Evolutionary conservation across 2,888 invertebrate species (phyloP), one percentile per base, ranked within the genome.

Genomic region (Aporophyla lueneburgensis): DNA sequence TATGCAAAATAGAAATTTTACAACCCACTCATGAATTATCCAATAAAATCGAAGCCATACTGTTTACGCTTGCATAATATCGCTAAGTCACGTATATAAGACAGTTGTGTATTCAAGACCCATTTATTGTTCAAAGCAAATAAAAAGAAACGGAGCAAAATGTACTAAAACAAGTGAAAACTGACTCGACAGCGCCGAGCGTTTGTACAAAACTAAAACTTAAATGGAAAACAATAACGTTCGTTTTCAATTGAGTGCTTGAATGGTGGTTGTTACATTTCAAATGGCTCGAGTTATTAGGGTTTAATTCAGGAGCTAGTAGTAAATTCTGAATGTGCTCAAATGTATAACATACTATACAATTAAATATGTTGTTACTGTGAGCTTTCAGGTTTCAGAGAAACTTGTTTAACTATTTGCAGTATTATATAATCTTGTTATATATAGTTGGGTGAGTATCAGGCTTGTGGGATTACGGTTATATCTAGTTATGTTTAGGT

Each of bases 41-140:
- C 89, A 92, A 93, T 93, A 94, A 92, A 93, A 94, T 92, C 91
- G 91, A 92, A 92, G 87, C 84, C 80, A 84, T 80, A 87, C 88
- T 92, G 91, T 93, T 92, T 92, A 94, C 91, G 89, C 90, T 91
- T 86, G 87, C 87, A 91, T 94, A 92, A 94, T 93, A 92, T 89
- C 88, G 87, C 89, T 82, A 89, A 93, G 91, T 92, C 92, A 91
- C 91, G 92, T 92, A 91, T 90, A 89, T 89, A 92, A 94, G 92
- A 93, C 92, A 93, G 92, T 93, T 91, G 89, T 91, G 91, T 93
- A 92, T 88, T 91, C 90, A 89, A 93, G 89, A 93, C 91, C 91
- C 92, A 94, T 95, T 95, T 95, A 95, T 95, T 95, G 93, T 94
- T 93, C 93, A 91, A 91, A 92, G 93, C 92, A 93, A 93, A 93